These are phyloP conservation scores for Clamator glandarius DNA, from an alignment of 2,797 vertebrate genomes.

Conservation along the genomic window DNA sequence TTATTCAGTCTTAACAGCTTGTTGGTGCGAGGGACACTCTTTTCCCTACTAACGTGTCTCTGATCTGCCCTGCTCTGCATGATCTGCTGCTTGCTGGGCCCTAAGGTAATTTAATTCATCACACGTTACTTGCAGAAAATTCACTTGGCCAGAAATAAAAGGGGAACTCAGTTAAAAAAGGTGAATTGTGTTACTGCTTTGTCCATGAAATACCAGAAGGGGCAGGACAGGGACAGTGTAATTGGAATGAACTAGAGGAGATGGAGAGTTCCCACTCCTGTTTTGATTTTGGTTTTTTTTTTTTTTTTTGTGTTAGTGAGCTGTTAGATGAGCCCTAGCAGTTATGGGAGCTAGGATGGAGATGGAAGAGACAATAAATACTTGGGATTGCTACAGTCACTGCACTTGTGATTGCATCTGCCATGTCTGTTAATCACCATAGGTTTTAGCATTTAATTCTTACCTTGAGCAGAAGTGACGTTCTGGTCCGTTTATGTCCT, in stretches of 20 bases:
- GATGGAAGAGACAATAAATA: not conserved
- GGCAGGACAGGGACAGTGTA: not conserved
- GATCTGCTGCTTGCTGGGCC: not conserved
- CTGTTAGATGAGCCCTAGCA: not conserved
- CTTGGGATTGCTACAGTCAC: not conserved
- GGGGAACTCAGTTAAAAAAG: not conserved
- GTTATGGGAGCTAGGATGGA: not conserved
- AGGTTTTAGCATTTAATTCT: not conserved
- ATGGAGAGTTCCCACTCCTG: not conserved
- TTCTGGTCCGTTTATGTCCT: not conserved
- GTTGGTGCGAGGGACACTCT: not conserved
- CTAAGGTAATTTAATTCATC: not conserved
- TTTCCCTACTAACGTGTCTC: not conserved
- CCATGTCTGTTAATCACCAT: not conserved
- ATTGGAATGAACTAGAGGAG: not conserved
- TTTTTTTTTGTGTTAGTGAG: not conserved
- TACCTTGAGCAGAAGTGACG: not conserved
- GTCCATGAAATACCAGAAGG: not conserved
- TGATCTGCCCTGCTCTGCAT: not conserved
- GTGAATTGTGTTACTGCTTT: not conserved
- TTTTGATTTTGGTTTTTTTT: not conserved
- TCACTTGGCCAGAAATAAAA: not conserved
- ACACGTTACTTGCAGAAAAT: not conserved
- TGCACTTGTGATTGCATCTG: not conserved
- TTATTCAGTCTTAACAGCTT: not conserved